phyloP scores from a whole-genome alignment of 1,140 invertebrate species.

The Sipha flava region DNA sequence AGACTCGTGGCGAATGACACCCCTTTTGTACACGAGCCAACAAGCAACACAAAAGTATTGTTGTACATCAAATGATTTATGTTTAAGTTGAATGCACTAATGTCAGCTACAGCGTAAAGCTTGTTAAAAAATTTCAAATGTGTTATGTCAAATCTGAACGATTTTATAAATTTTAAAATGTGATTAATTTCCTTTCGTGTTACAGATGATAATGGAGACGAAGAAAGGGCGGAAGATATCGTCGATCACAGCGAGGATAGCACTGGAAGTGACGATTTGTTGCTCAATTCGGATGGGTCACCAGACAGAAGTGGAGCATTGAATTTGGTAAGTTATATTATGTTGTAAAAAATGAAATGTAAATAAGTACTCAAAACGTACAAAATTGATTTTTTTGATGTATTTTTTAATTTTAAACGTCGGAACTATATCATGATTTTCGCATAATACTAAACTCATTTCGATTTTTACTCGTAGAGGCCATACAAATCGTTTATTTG shows the following conservation, averaged over 20 bases:
- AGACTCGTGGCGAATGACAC: background rate
- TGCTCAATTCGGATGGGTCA: slow-evolving; percentile 27
- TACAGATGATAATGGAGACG: slow-evolving; percentile 2
- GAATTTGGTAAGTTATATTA: slow-evolving; percentile 17
- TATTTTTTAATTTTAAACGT: too few species aligned
- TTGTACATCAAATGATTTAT: slow-evolving; percentile 22
- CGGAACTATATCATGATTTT: too few species aligned
- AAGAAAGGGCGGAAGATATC: background rate
- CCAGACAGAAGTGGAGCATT: slow-evolving; percentile 26
- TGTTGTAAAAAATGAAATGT: background rate
- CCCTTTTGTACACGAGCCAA: slow-evolving; percentile 16
- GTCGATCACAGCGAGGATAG: slow-evolving; percentile 25
- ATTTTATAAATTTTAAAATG: background rate
- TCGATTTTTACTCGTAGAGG: too few species aligned
- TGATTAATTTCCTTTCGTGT: slow-evolving; percentile 5
- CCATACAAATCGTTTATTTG: too few species aligned
- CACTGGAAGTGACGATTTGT: slow-evolving; percentile 27
- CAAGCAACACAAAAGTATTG: slow-evolving; percentile 2
- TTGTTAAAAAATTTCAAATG: slow-evolving; percentile 9
- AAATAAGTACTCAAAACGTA: background rate
- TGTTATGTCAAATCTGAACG: slow-evolving; percentile 5
- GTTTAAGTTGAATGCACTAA: background rate
- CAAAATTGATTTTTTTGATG: too few species aligned
- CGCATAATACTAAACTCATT: too few species aligned
- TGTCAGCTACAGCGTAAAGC: background rate